phyloP scores from a whole-genome alignment of 2,797 vertebrate species.

The Spinus pinus region DNA sequence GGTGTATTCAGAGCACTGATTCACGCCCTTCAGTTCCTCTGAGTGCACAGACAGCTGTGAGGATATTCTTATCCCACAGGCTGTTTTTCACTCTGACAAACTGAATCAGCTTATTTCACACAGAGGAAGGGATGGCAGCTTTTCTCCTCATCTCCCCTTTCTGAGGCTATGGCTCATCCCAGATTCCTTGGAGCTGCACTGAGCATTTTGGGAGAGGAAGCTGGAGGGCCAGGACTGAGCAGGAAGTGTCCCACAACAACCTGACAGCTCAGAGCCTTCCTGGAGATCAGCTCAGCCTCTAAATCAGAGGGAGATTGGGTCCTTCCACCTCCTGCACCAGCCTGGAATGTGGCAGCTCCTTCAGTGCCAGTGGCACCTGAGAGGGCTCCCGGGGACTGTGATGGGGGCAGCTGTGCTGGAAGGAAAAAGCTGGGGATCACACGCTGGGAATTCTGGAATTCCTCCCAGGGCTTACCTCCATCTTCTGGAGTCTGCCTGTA shows the following conservation, averaged over 20 bases:
- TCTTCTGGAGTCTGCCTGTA: neutral
- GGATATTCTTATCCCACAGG: conserved; percentile 56
- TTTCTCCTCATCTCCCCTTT: conserved; percentile 51
- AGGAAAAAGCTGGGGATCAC: neutral
- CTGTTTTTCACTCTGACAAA: conserved; percentile 55
- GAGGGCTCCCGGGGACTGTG: neutral
- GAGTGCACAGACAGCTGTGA: conserved; percentile 57
- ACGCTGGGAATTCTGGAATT: neutral
- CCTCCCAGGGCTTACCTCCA: neutral
- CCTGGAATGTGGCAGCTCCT: neutral
- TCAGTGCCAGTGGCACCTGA: neutral
- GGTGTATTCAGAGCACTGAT: neutral
- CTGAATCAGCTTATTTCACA: conserved; percentile 67
- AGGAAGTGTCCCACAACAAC: neutral
- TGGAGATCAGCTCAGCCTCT: neutral
- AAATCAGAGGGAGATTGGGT: neutral
- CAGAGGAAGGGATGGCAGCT: conserved; percentile 26
- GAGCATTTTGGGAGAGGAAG: conserved; percentile 49
- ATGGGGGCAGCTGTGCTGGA: neutral
- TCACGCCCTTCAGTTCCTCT: neutral
- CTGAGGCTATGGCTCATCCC: conserved; percentile 53
- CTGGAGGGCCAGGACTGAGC: neutral
- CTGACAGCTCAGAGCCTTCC: neutral
- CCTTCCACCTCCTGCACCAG: neutral
- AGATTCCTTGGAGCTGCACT: conserved; percentile 61